Conservation (phyloP, 92 coral and sea anemone species). For the Epizoanthus ramosus region DNA sequence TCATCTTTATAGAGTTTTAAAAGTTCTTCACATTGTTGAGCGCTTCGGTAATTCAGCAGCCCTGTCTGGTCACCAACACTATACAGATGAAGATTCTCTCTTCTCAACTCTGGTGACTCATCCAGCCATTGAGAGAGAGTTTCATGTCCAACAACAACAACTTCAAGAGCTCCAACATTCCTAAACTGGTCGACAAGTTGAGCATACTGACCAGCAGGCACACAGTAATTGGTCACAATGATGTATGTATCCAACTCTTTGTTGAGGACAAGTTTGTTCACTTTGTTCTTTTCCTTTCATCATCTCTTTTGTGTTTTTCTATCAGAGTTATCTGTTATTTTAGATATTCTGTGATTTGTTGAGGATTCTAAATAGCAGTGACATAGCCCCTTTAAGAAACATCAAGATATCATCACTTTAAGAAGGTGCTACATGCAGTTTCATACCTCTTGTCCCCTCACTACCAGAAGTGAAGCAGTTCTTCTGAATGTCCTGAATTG, state of each 20-base stretch:
- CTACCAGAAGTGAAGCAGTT: constrained; percentile 54
- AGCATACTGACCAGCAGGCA: constrained; percentile 13
- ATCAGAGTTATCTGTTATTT: no score
- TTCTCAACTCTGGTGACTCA: neutral
- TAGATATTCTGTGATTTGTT: no score
- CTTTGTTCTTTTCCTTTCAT: constrained; percentile 3
- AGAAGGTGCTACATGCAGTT: no score
- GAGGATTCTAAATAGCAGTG: no score
- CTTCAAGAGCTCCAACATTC: neutral
- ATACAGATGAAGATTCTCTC: neutral
- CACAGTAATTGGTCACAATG: constrained; percentile 7
- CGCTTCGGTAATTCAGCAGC: no score
- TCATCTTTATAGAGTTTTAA: neutral
- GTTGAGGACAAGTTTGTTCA: neutral
- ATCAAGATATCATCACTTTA: neutral
- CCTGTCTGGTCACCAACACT: neutral
- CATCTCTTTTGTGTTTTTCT: no score
- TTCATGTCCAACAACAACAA: neutral
- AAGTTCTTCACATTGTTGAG: neutral
- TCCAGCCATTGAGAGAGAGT: constrained; percentile 6
- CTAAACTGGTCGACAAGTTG: neutral
- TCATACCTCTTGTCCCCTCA: constrained; percentile 37
- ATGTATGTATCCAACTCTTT: neutral
- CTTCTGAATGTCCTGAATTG: constrained; percentile 84
- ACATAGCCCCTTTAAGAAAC: neutral